Base-by-base conservation (phyloP, 2,113 vertebrate species). In the Trinectes maculatus region DNA sequence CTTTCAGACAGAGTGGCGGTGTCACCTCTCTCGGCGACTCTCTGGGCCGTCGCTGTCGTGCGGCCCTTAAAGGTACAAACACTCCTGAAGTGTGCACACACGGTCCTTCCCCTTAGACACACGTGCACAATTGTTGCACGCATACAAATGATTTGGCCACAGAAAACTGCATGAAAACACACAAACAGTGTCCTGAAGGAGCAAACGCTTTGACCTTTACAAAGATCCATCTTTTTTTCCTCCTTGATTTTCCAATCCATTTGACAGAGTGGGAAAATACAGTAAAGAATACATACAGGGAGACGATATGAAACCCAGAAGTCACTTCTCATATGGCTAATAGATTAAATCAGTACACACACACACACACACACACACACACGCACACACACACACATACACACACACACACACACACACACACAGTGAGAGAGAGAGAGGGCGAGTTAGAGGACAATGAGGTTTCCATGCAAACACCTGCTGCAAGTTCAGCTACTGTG, bases 1-100 rank as follows among this genome's bases (percentile, higher is more conserved):
- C 69, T 80, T 85, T 83, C 77, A 85, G 64, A 71, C 71, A 21
- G 48, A 77, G 69, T 68, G 70, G 80, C 78, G 52, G 48, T 59
- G 85, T 86, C 86, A 87, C 82, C 71, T 85, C 82, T 78, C 77
- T 83, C 73, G 67, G 78, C 49, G 4, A 26, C 63, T 83, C 81
- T 74, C 39, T 7, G 21, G 74, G 74, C 80, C 82, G 87, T 83
- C 85, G 82, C 72, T 82, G 71, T 76, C 39, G 34, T 79, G 68
- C 52, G 58, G 61, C 60, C 60, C 76, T 72, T 79, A 55, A 77
- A 80, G 56, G 52, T 39, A 64, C 67, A 53, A 67, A 59, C 71
- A 33, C 22, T 62, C 71, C 28, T 55, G 29, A 71, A 62, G 46
- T 28, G 53, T 40, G 54, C 28, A n/a, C 34, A 42, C 52, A 40